A percentile compares a stretch with the other conserved stretches of the same genome.
Conservation (phyloP, 2,113 vertebrate species). For the Rhabdomys dilectus region DNA sequence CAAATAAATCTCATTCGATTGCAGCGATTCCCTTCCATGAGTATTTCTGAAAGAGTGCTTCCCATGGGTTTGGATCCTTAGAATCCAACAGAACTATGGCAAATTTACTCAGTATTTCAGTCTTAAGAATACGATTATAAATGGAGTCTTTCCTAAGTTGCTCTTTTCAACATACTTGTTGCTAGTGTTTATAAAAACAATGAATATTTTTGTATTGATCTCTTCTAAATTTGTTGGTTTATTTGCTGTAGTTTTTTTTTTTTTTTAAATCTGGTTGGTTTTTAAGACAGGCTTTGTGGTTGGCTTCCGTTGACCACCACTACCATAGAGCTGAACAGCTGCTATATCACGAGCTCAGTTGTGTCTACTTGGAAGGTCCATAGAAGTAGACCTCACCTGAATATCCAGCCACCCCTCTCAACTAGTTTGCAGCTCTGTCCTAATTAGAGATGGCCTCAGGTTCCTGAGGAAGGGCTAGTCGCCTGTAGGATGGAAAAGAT, state of each 20-base stretch:
- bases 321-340: neutral
- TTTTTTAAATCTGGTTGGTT: neutral
- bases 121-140: neutral
- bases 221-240: constrained; percentile 6
- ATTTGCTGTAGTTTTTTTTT: neutral
- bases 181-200: neutral
- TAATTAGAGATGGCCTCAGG: neutral
- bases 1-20: too few species aligned
- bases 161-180: neutral
- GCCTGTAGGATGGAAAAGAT: neutral
- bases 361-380: neutral
- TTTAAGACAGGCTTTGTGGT: neutral
- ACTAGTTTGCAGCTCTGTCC: neutral
- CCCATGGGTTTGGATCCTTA: too few species aligned
- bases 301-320: neutral
- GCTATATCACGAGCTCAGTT: neutral
- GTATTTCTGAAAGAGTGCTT: too few species aligned
- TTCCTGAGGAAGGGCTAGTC: neutral
- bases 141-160: neutral
- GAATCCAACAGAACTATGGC: too few species aligned
- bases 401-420: neutral
- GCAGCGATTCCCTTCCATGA: too few species aligned
- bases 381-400: neutral
- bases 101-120: neutral
- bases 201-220: neutral